Evolutionary conservation across 2,113 vertebrate species (phyloP).

Genomic region (Pristiophorus japonicus): DNA sequence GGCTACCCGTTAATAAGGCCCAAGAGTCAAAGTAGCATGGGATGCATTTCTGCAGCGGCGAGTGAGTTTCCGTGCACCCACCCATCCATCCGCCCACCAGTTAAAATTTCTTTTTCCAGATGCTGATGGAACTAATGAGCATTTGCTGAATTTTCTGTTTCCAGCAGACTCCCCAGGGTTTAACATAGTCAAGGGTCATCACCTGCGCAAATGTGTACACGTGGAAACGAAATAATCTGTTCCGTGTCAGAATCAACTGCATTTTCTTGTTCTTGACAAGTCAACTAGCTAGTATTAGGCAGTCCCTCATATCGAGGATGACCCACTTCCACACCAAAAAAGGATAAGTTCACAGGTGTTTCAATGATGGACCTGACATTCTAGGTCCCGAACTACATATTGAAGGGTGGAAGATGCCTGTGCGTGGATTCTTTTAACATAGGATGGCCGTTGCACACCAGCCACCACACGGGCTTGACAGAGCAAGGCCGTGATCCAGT

Average conservation of each 20-base stretch:
- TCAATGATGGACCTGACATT: no score
- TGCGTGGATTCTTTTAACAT: no score
- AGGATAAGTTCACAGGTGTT: no score
- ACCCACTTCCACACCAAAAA: no score
- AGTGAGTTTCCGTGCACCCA: not conserved
- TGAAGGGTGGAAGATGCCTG: no score
- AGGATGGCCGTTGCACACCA: no score
- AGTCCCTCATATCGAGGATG: no score
- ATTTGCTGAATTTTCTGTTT: not conserved
- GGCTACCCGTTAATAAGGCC: not conserved
- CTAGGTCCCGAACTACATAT: no score
- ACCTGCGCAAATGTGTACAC: no score
- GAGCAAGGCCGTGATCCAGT: no score
- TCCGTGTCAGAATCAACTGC: not conserved
- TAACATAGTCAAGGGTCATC: not conserved
- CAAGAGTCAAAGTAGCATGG: not conserved
- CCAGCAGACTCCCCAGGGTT: not conserved
- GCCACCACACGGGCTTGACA: no score
- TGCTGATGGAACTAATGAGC: not conserved
- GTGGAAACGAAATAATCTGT: not conserved
- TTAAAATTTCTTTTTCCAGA: not conserved
- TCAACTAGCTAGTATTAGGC: not conserved
- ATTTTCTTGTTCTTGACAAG: not conserved
- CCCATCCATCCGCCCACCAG: not conserved
- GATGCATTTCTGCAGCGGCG: not conserved